Conservation (phyloP, 2,888 invertebrate species). For the Eupithecia inturbata region DNA sequence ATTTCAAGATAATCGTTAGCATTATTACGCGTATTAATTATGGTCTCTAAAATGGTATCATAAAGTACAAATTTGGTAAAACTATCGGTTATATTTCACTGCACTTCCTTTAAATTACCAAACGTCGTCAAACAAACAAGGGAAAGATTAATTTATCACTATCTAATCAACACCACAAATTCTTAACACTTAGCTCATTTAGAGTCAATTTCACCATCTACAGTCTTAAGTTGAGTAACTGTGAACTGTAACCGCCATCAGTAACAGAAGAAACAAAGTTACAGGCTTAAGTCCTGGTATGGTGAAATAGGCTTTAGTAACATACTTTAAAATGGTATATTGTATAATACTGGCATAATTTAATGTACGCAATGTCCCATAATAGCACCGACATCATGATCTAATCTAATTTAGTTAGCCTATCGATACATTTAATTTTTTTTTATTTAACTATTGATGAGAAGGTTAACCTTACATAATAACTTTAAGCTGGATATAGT, state of each 20-base stretch:
- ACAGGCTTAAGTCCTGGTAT: not conserved
- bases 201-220: not conserved
- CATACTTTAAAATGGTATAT: not conserved
- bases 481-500: not conserved
- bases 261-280: not conserved
- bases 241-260: not conserved
- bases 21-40: not conserved
- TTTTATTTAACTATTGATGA: not conserved
- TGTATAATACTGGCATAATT: constrained; percentile 5
- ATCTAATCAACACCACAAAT: constrained; percentile 61
- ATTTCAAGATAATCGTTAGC: not conserved
- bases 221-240: not conserved
- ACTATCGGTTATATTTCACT: not conserved
- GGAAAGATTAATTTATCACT: constrained; percentile 59
- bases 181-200: constrained; percentile 58
- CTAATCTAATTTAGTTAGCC: not conserved
- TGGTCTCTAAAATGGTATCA: not conserved
- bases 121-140: constrained; percentile 64
- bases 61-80: not conserved
- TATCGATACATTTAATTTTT: not conserved
- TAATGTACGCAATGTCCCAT: not conserved
- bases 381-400: not conserved
- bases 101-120: constrained; percentile 34
- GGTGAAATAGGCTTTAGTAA: not conserved
- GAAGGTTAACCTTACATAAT: not conserved